Evolutionary conservation across 2,797 vertebrate species (phyloP).

Genomic region (Chanos chanos): DNA sequence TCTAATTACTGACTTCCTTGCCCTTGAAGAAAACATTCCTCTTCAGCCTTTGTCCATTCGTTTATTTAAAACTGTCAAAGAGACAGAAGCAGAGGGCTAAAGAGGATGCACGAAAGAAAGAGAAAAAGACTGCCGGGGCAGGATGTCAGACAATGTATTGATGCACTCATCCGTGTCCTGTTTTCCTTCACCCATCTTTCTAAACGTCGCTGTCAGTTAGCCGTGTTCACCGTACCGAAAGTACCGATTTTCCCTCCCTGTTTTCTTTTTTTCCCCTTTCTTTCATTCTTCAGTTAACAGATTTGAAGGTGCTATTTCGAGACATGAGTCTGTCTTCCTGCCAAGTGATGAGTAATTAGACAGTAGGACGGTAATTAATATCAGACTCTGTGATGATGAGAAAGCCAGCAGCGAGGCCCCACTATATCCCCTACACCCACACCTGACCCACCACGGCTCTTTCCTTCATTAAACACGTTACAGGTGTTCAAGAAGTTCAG

Average conservation of each 20-base stretch:
- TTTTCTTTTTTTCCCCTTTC: neutral
- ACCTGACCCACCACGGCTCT: slow-evolving; percentile 19
- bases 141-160: slow-evolving; percentile 28
- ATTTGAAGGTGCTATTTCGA: slow-evolving; percentile 45
- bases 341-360: slow-evolving; percentile 61
- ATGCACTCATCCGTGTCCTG: slow-evolving; percentile 41
- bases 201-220: slow-evolving; percentile 56
- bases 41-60: slow-evolving; percentile 5
- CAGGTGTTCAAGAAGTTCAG: too few species aligned
- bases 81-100: too few species aligned
- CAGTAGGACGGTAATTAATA: slow-evolving; percentile 68
- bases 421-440: slow-evolving; percentile 46
- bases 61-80: slow-evolving; percentile 27
- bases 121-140: slow-evolving; percentile 2
- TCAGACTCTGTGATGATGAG: slow-evolving; percentile 62
- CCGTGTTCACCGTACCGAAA: slow-evolving; percentile 34
- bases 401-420: slow-evolving; percentile 48
- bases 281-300: slow-evolving; percentile 34
- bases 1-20: slow-evolving; percentile 59
- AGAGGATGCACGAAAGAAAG: too few species aligned
- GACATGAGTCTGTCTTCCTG: slow-evolving; percentile 28
- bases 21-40: slow-evolving; percentile 44
- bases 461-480: too few species aligned
- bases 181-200: slow-evolving; percentile 40
- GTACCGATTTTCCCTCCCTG: slow-evolving; percentile 40